Percentiles rank a stretch among this genome's conserved stretches.
phyloP scores from a whole-genome alignment of 2,888 invertebrate species.

The Pyrrhia umbra region DNA sequence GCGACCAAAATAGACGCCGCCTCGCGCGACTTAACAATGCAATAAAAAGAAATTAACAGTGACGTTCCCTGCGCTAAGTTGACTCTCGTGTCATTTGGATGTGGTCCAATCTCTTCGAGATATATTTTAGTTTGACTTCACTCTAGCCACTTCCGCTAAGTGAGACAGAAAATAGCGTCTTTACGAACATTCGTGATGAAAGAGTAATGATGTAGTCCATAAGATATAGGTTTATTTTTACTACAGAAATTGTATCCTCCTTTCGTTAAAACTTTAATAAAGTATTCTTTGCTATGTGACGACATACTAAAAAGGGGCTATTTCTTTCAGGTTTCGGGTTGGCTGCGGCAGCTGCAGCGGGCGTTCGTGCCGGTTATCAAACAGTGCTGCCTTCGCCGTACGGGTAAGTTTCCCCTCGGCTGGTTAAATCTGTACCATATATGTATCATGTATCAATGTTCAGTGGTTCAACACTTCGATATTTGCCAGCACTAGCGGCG shows the following conservation, averaged over 20 bases:
- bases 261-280: neutral
- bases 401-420: constrained; percentile 92
- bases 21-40: constrained; percentile 89
- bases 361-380: constrained; percentile 95
- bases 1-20: constrained; percentile 87
- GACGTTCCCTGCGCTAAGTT: constrained; percentile 87
- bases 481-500: constrained; percentile 88
- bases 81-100: constrained; percentile 89
- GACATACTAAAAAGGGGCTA: constrained; percentile 61
- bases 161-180: constrained; percentile 81
- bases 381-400: constrained; percentile 95
- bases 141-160: constrained; percentile 87
- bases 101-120: constrained; percentile 83
- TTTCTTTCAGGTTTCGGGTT: constrained; percentile 86
- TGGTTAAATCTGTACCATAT: constrained; percentile 69
- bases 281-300: constrained; percentile 22
- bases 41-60: constrained; percentile 90
- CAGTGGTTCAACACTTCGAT: constrained; percentile 88
- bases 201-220: constrained; percentile 68
- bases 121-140: constrained; percentile 82
- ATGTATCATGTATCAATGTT: constrained; percentile 87
- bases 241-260: constrained; percentile 23
- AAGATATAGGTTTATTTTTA: constrained; percentile 64
- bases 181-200: constrained; percentile 75
- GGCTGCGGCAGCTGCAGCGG: constrained; percentile 90